A percentile compares a stretch with the other conserved stretches of the same genome.
Evolutionary conservation across 2,113 vertebrate species (phyloP).

Genomic region (Phoxinus phoxinus): DNA sequence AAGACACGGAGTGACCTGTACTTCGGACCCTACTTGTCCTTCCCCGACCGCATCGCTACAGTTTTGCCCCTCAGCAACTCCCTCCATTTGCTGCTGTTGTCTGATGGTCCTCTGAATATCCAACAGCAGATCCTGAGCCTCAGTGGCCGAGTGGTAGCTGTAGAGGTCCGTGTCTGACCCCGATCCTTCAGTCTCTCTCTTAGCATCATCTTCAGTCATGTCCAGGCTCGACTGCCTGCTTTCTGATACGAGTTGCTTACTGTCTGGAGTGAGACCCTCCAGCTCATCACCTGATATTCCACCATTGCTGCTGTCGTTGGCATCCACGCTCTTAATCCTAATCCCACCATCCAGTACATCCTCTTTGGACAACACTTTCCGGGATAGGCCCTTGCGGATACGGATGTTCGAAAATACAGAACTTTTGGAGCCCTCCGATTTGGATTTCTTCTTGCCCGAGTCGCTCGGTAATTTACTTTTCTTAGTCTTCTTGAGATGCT

Average conservation of each 20-base stretch:
- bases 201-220: slow-evolving; percentile 70
- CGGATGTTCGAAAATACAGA: slow-evolving; percentile 92
- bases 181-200: slow-evolving; percentile 84
- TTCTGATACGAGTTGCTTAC: slow-evolving; percentile 73
- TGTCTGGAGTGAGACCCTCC: slow-evolving; percentile 79
- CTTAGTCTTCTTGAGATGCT: slow-evolving; percentile 82
- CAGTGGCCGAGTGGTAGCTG: slow-evolving; percentile 92
- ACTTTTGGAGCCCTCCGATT: slow-evolving; percentile 82
- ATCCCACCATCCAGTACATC: slow-evolving; percentile 80
- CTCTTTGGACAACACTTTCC: slow-evolving; percentile 82
- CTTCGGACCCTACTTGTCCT: neutral
- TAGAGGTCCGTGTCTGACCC: slow-evolving; percentile 92
- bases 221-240: slow-evolving; percentile 65
- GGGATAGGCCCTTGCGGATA: slow-evolving; percentile 86
- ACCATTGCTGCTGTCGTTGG: slow-evolving; percentile 56
- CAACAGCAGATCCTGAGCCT: slow-evolving; percentile 89
- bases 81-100: slow-evolving; percentile 78
- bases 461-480: slow-evolving; percentile 79
- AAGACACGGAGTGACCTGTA: neutral
- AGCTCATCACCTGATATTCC: slow-evolving; percentile 82
- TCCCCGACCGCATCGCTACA: neutral
- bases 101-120: slow-evolving; percentile 91
- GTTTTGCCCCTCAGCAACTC: slow-evolving; percentile 39
- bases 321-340: slow-evolving; percentile 76
- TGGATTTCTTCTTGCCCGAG: slow-evolving; percentile 81